Percentiles rank a stretch among this genome's conserved stretches.
phyloP scores from a whole-genome alignment of 1,140 invertebrate genomes.

The Leptopilina clavipes region DNA sequence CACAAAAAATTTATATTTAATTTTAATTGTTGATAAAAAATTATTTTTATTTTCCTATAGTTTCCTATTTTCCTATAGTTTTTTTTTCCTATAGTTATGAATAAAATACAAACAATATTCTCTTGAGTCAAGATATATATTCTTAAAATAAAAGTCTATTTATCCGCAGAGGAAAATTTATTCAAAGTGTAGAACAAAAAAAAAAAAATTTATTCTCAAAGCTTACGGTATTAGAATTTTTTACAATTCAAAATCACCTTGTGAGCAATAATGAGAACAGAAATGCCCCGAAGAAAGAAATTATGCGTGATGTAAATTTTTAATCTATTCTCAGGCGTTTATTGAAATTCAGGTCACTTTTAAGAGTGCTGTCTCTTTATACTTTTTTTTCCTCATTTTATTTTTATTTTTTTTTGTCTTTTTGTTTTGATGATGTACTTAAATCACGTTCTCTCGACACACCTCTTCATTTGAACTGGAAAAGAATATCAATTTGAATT shows the following conservation, averaged over 20 bases:
- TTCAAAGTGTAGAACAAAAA: neutral
- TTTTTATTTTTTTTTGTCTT: neutral
- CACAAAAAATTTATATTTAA: too few species aligned
- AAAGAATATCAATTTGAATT: conserved; percentile 14
- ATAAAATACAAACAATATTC: too few species aligned
- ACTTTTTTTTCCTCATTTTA: neutral
- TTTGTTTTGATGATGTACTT: neutral
- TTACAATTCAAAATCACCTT: conserved; percentile 3
- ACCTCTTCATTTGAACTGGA: conserved; percentile 1
- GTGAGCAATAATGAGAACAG: neutral
- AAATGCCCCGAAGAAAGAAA: conserved; percentile 8
- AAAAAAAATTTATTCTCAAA: conserved; percentile 1
- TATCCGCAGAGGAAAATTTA: neutral
- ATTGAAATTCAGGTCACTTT: conserved; percentile 33
- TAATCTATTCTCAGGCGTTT: neutral
- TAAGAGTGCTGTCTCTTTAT: neutral
- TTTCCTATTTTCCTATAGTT: too few species aligned
- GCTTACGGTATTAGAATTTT: neutral
- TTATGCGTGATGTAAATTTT: conserved; percentile 33
- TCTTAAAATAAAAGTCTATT: neutral
- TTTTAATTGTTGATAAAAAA: too few species aligned
- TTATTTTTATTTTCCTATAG: too few species aligned
- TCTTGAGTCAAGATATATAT: too few species aligned
- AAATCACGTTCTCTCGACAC: conserved; percentile 24
- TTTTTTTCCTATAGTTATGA: too few species aligned